A percentile compares a stretch with the other conserved stretches of the same genome.
These are phyloP conservation scores for Magallana gigas DNA, from an alignment of 1,140 invertebrate genomes.

Conservation along the genomic window DNA sequence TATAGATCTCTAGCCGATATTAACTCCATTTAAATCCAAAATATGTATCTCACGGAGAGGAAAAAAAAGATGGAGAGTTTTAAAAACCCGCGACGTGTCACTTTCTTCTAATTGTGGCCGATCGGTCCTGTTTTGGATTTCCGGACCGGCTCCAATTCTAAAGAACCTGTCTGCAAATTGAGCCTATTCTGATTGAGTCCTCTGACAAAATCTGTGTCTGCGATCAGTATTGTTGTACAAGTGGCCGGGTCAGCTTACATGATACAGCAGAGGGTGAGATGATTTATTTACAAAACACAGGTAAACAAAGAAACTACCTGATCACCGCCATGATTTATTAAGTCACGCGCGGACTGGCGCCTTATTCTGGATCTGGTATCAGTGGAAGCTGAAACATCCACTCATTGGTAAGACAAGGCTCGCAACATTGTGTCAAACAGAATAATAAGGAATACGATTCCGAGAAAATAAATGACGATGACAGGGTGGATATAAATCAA, in stretches of 20 bases:
- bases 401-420: not conserved
- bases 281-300: conserved; percentile 31
- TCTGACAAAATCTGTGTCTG: conserved; percentile 19
- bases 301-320: conserved; percentile 22
- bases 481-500: conserved; percentile 14
- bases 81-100: not conserved
- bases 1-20: conserved; percentile 6
- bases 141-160: conserved; percentile 28
- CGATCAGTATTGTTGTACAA: not conserved
- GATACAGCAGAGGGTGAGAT: conserved; percentile 2
- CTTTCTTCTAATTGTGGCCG: conserved; percentile 21
- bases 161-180: conserved; percentile 10
- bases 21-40: not conserved
- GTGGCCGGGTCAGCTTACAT: not conserved
- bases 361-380: not conserved
- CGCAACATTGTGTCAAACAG: conserved; percentile 19
- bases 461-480: not conserved
- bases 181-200: not conserved
- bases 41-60: not conserved
- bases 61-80: not conserved
- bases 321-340: not conserved
- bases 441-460: conserved; percentile 3
- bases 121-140: not conserved
- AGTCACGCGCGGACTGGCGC: not conserved
- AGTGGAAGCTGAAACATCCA: conserved; percentile 26